Conservation (phyloP, 2,888 invertebrate species). For the Tenthredo amoena region DNA sequence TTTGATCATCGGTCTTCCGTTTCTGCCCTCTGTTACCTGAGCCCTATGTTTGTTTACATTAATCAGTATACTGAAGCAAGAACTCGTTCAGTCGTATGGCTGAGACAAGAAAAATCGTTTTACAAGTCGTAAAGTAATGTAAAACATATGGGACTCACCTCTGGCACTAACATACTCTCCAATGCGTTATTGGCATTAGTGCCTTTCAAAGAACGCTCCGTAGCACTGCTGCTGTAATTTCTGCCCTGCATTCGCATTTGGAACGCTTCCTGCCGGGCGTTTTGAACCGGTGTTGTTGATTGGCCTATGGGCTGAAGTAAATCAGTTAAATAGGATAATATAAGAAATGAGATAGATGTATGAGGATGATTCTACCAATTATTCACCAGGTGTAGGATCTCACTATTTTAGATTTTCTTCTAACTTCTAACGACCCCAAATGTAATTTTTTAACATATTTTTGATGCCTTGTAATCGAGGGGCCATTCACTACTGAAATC, state of each 20-base stretch:
- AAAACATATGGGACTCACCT: conserved; percentile 63
- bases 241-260: conserved; percentile 81
- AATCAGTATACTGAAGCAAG: conserved; percentile 22
- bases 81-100: conserved; percentile 34
- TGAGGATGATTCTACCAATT: neutral
- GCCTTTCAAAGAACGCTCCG: conserved; percentile 62
- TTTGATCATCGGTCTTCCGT: conserved; percentile 78
- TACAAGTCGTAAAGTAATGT: neutral
- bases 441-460: neutral
- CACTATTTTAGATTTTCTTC: neutral
- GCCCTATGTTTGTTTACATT: conserved; percentile 59
- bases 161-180: conserved; percentile 80
- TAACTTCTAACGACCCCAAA: neutral
- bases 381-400: neutral
- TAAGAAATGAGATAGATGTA: conserved; percentile 33
- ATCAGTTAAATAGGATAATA: conserved; percentile 20
- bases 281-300: conserved; percentile 80
- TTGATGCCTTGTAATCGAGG: neutral
- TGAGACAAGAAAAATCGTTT: conserved; percentile 33
- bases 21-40: conserved; percentile 77
- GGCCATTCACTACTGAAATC: too few relatives aligned
- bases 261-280: conserved; percentile 89
- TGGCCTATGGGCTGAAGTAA: conserved; percentile 81
- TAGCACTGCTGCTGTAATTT: conserved; percentile 67
- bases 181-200: conserved; percentile 65